These are phyloP conservation scores for Sinocyclocheilus anshuiensis DNA, from an alignment of 2,113 vertebrate species.

Conservation along the genomic window DNA sequence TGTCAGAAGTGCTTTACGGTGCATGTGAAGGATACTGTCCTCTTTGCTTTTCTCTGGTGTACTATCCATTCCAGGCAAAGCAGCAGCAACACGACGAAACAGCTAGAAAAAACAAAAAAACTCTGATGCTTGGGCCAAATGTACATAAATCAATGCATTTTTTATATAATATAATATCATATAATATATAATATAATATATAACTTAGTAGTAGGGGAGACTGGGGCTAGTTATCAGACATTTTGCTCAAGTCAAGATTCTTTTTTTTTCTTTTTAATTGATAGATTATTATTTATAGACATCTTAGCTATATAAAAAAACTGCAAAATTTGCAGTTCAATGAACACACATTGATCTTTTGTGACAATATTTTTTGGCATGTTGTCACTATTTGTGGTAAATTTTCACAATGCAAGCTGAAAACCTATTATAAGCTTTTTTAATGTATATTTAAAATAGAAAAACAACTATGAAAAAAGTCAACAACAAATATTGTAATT, in stretches of 20 bases:
- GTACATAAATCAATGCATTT: not conserved
- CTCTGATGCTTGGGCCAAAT: not conserved
- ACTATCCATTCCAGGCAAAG: constrained; percentile 86
- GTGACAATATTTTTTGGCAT: not conserved
- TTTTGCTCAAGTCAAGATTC: not conserved
- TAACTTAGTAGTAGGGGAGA: not conserved
- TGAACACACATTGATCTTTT: not conserved
- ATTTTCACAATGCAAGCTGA: not conserved
- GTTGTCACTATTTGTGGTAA: not conserved
- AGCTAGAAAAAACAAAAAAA: constrained; percentile 66
- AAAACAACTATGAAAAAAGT: not conserved
- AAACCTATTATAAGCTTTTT: not conserved
- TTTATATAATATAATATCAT: too few species aligned
- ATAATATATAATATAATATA: too few species aligned
- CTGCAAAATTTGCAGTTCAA: not conserved
- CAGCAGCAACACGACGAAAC: constrained; percentile 86
- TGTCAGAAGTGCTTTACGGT: not conserved
- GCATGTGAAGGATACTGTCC: constrained; percentile 83
- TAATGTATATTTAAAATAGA: not conserved
- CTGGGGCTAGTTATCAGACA: not conserved
- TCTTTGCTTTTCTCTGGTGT: constrained; percentile 89
- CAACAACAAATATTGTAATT: not conserved
- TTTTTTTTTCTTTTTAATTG: too few species aligned
- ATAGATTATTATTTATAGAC: too few species aligned
- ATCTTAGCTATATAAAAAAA: too few species aligned